These are phyloP conservation scores for Steinernema feltiae DNA, from an alignment of 1,140 invertebrate genomes.

Conservation along the genomic window DNA sequence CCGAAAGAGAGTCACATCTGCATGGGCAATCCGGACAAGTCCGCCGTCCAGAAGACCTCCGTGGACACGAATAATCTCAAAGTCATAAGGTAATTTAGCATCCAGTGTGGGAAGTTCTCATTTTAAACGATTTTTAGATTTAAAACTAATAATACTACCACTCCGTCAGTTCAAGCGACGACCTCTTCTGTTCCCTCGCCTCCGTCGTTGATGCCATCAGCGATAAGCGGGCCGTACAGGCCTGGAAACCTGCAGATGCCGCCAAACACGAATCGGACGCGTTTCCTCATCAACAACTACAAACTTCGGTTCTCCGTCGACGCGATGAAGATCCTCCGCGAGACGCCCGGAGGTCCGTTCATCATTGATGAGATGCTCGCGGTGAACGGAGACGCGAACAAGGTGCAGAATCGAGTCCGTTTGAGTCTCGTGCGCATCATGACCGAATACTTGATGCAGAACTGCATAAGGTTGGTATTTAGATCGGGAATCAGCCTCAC, in stretches of 20 bases:
- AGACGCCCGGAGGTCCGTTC: neutral
- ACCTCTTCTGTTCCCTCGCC: too few species aligned
- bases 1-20: neutral
- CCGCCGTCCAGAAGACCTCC: neutral
- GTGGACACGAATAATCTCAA: neutral
- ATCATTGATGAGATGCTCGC: neutral
- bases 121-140: too few species aligned
- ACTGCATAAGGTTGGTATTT: neutral
- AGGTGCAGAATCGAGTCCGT: neutral
- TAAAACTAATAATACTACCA: too few species aligned
- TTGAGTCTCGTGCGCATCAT: neutral
- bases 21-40: neutral
- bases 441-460: constrained; percentile 1
- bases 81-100: neutral
- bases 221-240: too few species aligned
- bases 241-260: too few species aligned
- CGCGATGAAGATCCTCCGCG: neutral
- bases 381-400: neutral
- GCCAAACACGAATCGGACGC: too few species aligned
- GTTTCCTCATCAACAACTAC: neutral
- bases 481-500: neutral
- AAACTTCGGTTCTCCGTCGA: neutral
- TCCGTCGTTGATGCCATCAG: too few species aligned
- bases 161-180: too few species aligned
- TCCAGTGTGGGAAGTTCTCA: too few species aligned